These are phyloP conservation scores for Babyrousa celebensis DNA, from an alignment of 2,797 vertebrate species.

Conservation along the genomic window DNA sequence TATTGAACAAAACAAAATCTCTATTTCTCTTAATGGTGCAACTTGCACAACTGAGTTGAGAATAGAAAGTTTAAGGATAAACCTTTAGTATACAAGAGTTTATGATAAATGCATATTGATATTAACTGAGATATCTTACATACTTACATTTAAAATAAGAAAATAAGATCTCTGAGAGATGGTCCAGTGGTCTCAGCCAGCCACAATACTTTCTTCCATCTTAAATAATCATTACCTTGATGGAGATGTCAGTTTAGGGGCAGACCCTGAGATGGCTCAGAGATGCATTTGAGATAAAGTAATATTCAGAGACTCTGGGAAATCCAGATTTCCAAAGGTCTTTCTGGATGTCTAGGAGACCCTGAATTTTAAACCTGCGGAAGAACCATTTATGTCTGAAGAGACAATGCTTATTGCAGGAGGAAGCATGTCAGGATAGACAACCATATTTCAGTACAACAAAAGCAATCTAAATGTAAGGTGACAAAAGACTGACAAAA, in stretches of 20 bases:
- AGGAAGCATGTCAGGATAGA: slow-evolving; percentile 57
- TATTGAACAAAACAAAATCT: neutral
- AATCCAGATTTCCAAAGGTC: slow-evolving; percentile 37
- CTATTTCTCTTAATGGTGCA: neutral
- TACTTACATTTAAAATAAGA: neutral
- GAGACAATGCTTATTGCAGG: neutral
- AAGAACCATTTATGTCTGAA: neutral
- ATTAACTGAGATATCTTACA: neutral
- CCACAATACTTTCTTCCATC: neutral
- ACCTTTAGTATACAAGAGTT: neutral
- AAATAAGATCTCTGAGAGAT: slow-evolving; percentile 1
- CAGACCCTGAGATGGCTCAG: neutral
- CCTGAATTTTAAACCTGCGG: slow-evolving; percentile 13
- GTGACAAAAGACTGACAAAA: slow-evolving; percentile 60
- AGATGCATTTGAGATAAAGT: neutral
- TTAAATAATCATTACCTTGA: neutral
- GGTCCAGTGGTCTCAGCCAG: neutral
- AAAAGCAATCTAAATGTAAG: slow-evolving; percentile 36
- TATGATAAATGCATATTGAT: neutral
- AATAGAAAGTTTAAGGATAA: neutral
- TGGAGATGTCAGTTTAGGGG: neutral
- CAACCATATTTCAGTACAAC: neutral
- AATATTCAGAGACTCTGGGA: neutral
- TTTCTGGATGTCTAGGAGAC: slow-evolving; percentile 1
- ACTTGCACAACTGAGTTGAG: neutral